Conservation (phyloP, 2,888 invertebrate genomes). For the Ernsta delagoae region DNA sequence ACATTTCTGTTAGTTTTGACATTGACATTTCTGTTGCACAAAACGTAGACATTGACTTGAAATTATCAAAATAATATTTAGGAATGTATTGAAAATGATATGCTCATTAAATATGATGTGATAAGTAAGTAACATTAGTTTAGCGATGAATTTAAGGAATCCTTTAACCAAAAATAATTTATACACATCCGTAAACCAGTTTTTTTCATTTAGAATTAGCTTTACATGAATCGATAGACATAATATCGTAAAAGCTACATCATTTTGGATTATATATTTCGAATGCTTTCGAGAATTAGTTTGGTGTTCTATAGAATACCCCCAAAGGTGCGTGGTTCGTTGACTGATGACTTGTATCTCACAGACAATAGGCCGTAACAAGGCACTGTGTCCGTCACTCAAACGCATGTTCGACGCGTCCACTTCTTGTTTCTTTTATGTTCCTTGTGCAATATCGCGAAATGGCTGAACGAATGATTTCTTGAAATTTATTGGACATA, state of each 20-base stretch:
- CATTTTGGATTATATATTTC: background rate
- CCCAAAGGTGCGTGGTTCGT: conserved; percentile 40
- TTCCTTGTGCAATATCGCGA: background rate
- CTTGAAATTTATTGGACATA: background rate
- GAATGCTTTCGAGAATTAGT: background rate
- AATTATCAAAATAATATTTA: too few relatives aligned
- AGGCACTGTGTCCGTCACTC: background rate
- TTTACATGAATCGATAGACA: too few relatives aligned
- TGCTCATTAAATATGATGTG: too few relatives aligned
- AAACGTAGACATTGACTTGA: too few relatives aligned
- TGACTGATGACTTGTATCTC: conserved; percentile 46
- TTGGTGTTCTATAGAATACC: conserved; percentile 19
- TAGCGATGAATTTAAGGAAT: too few relatives aligned
- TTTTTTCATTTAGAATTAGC: too few relatives aligned
- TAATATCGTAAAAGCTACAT: background rate
- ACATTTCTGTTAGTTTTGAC: too few relatives aligned
- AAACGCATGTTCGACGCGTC: conserved; percentile 3
- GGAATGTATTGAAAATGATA: too few relatives aligned
- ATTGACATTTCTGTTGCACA: too few relatives aligned
- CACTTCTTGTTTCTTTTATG: background rate
- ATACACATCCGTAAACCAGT: too few relatives aligned
- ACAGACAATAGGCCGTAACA: conserved; percentile 29
- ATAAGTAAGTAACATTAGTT: too few relatives aligned
- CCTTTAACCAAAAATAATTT: too few relatives aligned
- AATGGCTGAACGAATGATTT: background rate